Conservation (phyloP, 2,888 invertebrate species). For the Eubasilissa splendida region DNA sequence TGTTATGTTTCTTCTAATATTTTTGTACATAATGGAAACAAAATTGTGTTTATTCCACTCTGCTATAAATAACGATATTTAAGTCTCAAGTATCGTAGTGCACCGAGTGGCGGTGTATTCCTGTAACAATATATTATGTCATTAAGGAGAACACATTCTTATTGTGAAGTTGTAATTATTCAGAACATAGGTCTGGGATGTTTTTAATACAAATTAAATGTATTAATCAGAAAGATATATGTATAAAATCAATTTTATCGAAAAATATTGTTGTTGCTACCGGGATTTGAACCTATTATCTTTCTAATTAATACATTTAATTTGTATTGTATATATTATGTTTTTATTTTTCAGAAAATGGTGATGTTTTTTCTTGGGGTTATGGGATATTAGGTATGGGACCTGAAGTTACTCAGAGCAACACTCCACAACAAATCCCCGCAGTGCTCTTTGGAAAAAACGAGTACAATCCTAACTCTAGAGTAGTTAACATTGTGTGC, state of each 20-base stretch:
- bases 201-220: no score
- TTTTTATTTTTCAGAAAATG: slow-evolving; percentile 75
- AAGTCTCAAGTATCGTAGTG: no score
- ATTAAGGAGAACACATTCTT: neutral
- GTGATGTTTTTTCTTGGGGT: slow-evolving; percentile 94
- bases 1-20: no score
- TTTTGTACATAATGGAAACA: no score
- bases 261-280: neutral
- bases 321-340: neutral
- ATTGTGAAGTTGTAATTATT: no score
- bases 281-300: neutral
- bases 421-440: slow-evolving; percentile 82
- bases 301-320: no score
- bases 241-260: neutral
- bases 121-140: no score
- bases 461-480: slow-evolving; percentile 81
- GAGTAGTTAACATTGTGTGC: slow-evolving; percentile 78
- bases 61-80: no score
- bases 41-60: no score
- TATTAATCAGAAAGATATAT: no score
- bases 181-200: no score
- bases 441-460: slow-evolving; percentile 88
- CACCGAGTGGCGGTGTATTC: no score
- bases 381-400: slow-evolving; percentile 93
- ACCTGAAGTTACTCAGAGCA: slow-evolving; percentile 79